Percentiles rank a stretch among this genome's conserved stretches.
Conservation (phyloP, 2,797 vertebrate genomes). For the Diceros bicornis region DNA sequence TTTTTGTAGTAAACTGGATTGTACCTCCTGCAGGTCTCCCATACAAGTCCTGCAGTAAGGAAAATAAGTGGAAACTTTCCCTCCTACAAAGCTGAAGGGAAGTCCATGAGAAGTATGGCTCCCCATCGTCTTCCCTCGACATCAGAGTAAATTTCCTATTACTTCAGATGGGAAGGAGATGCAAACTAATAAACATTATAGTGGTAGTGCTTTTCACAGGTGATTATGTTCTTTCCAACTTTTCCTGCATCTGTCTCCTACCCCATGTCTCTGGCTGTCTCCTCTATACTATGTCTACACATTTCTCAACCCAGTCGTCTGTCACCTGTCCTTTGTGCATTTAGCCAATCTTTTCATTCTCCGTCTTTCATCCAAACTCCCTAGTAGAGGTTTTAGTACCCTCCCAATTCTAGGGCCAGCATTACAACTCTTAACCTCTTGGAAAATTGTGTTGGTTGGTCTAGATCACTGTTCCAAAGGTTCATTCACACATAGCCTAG, state of each 20-base stretch:
- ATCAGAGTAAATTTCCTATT: conserved; percentile 8
- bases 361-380: not conserved
- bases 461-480: not conserved
- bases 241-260: not conserved
- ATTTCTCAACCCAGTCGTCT: not conserved
- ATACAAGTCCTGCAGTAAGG: not conserved
- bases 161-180: not conserved
- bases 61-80: not conserved
- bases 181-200: conserved; percentile 14
- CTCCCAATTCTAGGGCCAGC: not conserved
- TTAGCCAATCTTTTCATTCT: not conserved
- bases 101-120: not conserved
- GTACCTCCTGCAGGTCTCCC: not conserved
- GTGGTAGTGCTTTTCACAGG: not conserved
- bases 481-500: not conserved
- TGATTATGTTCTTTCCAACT: not conserved
- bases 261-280: not conserved
- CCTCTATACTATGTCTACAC: not conserved
- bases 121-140: not conserved
- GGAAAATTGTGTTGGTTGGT: not conserved
- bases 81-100: not conserved
- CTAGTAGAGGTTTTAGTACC: not conserved
- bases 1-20: conserved; percentile 18
- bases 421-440: not conserved
- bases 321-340: not conserved